phyloP scores from a whole-genome alignment of 2,888 invertebrate genomes.

The Drosophila nigricruria region DNA sequence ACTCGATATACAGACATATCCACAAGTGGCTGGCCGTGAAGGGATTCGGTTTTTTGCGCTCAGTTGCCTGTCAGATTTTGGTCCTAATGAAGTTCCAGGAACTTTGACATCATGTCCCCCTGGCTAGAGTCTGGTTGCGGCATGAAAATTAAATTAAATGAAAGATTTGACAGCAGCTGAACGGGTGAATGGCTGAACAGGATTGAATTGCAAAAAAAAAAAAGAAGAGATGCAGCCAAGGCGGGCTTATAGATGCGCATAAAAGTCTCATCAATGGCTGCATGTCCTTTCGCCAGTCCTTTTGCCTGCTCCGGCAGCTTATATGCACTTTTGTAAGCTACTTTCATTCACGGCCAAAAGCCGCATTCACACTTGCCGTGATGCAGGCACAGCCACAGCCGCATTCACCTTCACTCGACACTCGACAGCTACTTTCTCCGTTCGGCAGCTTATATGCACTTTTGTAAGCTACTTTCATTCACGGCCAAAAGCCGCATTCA shows the following conservation, averaged over 20 bases:
- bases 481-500: constrained; percentile 20
- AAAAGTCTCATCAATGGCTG: constrained; percentile 46
- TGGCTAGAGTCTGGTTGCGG: constrained; percentile 24
- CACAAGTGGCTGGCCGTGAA: constrained; percentile 69
- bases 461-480: constrained; percentile 38
- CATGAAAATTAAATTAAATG: constrained; percentile 61
- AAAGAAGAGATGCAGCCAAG: constrained; percentile 15
- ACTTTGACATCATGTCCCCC: constrained; percentile 60
- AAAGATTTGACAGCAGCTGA: constrained; percentile 38
- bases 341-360: constrained; percentile 27
- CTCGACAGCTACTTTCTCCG: constrained; percentile 27
- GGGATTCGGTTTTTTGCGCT: constrained; percentile 38
- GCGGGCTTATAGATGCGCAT: constrained; percentile 35
- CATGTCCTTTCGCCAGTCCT: constrained; percentile 21
- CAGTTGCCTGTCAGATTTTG: constrained; percentile 69
- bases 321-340: constrained; percentile 36
- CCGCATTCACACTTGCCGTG: constrained; percentile 27
- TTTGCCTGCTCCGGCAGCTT: constrained; percentile 11
- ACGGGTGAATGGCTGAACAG: not conserved
- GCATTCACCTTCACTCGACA: constrained; percentile 15
- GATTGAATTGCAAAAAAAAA: constrained; percentile 19
- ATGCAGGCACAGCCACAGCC: not conserved
- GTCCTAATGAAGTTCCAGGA: constrained; percentile 69
- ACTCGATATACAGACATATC: constrained; percentile 46
- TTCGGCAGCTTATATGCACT: constrained; percentile 26